These are phyloP conservation scores for Malurus elegans DNA, from an alignment of 2,113 vertebrate species.

Conservation along the genomic window DNA sequence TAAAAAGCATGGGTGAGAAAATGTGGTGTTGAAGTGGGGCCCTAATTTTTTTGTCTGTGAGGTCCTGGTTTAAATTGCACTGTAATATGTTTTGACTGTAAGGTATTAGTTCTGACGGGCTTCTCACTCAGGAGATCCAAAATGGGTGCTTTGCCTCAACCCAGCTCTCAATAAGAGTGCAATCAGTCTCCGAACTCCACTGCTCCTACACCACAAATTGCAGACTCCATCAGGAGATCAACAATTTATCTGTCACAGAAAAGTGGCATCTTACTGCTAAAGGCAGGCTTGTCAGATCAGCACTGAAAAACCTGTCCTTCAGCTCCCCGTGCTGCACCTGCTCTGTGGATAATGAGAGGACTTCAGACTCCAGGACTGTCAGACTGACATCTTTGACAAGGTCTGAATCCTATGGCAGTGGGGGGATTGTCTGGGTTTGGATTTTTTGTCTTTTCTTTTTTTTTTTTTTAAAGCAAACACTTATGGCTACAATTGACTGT, in stretches of 20 bases:
- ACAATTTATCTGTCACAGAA: constrained; percentile 38
- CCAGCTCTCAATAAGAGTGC: not conserved
- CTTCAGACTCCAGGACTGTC: not conserved
- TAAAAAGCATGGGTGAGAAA: not conserved
- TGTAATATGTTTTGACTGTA: not conserved
- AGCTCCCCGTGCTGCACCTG: not conserved
- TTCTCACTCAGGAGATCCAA: not conserved
- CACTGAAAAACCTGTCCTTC: not conserved
- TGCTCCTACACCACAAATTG: not conserved
- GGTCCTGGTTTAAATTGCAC: not conserved
- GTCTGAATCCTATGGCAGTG: not conserved
- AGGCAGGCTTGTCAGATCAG: not conserved
- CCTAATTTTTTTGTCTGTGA: not conserved
- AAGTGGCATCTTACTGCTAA: constrained; percentile 6
- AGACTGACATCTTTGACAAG: constrained; percentile 8
- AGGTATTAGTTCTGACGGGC: not conserved
- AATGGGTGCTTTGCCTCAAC: not conserved
- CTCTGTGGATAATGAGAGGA: constrained; percentile 7
- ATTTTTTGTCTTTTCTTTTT: not conserved
- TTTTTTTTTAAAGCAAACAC: not conserved
- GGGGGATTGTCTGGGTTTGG: not conserved
- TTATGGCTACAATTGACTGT: not conserved
- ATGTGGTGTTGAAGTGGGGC: not conserved
- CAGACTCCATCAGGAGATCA: constrained; percentile 1
- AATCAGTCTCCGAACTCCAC: not conserved